Percentiles rank a stretch among this genome's conserved stretches.
Conservation (phyloP, 2,888 invertebrate genomes). For the Melinaea menophilus region DNA sequence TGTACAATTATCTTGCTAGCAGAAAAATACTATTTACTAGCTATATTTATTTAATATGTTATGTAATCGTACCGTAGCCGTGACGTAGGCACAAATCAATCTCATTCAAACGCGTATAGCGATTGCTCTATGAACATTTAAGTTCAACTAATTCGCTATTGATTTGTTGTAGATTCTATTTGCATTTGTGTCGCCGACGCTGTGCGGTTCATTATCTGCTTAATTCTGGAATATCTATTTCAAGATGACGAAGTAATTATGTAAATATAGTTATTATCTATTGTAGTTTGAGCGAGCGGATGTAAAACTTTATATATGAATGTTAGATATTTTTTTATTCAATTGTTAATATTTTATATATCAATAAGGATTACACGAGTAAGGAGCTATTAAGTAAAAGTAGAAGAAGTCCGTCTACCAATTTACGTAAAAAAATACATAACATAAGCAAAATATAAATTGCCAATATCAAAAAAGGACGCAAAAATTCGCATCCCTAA, state of each 20-base stretch:
- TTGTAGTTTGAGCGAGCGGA: no score
- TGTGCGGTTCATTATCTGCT: not conserved
- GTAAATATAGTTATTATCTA: no score
- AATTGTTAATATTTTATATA: no score
- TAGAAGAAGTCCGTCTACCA: not conserved
- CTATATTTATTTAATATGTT: no score
- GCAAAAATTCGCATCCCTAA: not conserved
- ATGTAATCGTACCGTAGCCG: slow-evolving; percentile 13
- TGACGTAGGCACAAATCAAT: not conserved
- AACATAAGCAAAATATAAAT: slow-evolving; percentile 1
- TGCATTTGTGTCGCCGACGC: not conserved
- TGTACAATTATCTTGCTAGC: no score
- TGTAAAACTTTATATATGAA: no score
- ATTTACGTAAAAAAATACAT: slow-evolving; percentile 1
- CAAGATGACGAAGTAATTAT: not conserved
- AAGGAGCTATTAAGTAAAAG: not conserved
- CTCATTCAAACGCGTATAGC: not conserved
- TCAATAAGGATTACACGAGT: not conserved
- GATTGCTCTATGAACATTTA: not conserved
- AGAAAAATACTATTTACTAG: no score
- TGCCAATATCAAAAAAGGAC: not conserved
- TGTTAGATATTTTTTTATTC: no score
- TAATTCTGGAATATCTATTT: slow-evolving; percentile 1
- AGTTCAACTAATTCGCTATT: slow-evolving; percentile 18
- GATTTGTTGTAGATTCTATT: slow-evolving; percentile 9